These are phyloP conservation scores for Buceros bicornis DNA, from an alignment of 2,797 vertebrate species.

Conservation along the genomic window DNA sequence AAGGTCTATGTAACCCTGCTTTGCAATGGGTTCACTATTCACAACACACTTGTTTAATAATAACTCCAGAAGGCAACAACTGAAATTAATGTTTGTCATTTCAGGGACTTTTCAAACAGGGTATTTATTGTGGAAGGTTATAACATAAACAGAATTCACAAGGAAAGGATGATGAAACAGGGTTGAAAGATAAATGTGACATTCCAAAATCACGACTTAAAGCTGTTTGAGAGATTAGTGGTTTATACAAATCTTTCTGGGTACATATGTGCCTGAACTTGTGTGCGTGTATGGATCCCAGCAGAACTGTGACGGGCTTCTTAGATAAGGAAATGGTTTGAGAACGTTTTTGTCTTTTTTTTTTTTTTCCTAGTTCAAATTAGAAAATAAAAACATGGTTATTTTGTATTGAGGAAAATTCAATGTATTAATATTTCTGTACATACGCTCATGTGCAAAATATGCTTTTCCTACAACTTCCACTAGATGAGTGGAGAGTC, in stretches of 20 bases:
- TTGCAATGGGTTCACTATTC: not conserved
- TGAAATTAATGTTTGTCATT: not conserved
- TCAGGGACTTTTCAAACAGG: not conserved
- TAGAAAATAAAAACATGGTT: not conserved
- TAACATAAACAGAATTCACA: not conserved
- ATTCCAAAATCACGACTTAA: not conserved
- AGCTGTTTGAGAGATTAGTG: not conserved
- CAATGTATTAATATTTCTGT: rapidly evolving
- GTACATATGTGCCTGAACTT: not conserved
- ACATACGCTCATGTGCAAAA: not conserved
- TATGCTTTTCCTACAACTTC: not conserved
- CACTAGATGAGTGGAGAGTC: not conserved
- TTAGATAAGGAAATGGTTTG: not conserved
- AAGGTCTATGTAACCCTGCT: not conserved
- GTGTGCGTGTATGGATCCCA: not conserved
- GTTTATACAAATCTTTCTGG: not conserved
- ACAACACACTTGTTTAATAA: not conserved
- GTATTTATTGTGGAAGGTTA: not conserved
- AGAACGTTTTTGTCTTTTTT: rapidly evolving
- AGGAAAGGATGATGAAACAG: not conserved
- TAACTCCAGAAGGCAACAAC: not conserved
- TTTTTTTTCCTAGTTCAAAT: not conserved
- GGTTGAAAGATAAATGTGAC: not conserved
- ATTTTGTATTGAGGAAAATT: not conserved
- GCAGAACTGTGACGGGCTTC: not conserved